Evolutionary conservation across 2,113 vertebrate genomes (phyloP).

Genomic region (Ovis canadensis): DNA sequence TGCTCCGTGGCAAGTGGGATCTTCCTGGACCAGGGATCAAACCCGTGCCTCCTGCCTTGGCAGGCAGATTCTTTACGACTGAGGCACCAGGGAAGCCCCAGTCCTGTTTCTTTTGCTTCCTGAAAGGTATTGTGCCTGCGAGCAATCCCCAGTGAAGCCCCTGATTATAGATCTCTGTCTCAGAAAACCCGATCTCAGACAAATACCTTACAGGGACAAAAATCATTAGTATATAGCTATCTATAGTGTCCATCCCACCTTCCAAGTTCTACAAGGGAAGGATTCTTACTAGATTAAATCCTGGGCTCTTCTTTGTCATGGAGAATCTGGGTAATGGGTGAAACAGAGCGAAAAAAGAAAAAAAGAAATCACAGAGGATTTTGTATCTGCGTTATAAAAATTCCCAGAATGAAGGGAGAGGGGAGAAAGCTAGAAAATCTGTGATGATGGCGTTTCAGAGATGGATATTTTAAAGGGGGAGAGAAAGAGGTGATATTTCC

Average conservation of each 20-base stretch:
- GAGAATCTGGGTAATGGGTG: neutral
- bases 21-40: neutral
- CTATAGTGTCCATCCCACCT: accelerated
- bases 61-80: neutral
- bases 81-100: neutral
- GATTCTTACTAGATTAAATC: neutral
- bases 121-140: neutral
- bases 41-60: neutral
- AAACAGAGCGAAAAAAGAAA: neutral
- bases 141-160: accelerated
- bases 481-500: neutral
- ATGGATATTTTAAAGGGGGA: neutral
- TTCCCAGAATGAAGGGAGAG: neutral
- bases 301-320: neutral
- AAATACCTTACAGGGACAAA: too few relatives aligned
- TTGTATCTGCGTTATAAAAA: neutral
- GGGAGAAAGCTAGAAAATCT: neutral
- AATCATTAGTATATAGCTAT: accelerated
- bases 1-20: neutral
- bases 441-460: neutral
- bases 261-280: neutral
- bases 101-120: too few relatives aligned
- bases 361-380: neutral
- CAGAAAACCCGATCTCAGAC: neutral
- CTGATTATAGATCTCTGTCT: neutral